These are phyloP conservation scores for Masticophis lateralis DNA, from an alignment of 2,797 vertebrate species.

Conservation along the genomic window DNA sequence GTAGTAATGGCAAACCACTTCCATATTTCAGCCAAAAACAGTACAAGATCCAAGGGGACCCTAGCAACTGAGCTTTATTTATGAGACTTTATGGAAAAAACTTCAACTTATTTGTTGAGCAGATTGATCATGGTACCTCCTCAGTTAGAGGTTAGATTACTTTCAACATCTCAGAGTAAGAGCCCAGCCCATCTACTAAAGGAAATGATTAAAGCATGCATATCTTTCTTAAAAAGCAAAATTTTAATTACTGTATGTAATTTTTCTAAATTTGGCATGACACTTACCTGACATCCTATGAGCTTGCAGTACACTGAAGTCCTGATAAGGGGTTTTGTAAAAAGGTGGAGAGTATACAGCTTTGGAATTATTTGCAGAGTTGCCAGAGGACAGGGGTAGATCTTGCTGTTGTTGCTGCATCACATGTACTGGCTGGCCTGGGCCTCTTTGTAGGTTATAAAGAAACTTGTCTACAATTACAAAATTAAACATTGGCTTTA, in stretches of 20 bases:
- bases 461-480: slow-evolving; percentile 73
- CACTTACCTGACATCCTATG: slow-evolving; percentile 80
- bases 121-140: background rate
- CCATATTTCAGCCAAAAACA: background rate
- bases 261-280: background rate
- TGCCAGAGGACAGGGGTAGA: slow-evolving; percentile 42
- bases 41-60: background rate
- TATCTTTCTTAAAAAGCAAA: background rate
- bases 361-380: slow-evolving; percentile 62
- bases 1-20: background rate
- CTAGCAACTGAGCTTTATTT: background rate
- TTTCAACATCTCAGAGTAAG: background rate
- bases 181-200: background rate
- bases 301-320: slow-evolving; percentile 73
- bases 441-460: slow-evolving; percentile 62
- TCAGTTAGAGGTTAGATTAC: background rate
- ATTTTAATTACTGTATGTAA: background rate
- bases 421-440: slow-evolving; percentile 60
- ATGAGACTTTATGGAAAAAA: background rate
- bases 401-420: slow-evolving; percentile 51
- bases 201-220: background rate
- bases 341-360: slow-evolving; percentile 69
- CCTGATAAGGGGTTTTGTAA: slow-evolving; percentile 73
- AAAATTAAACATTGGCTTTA: background rate
- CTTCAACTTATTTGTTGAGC: background rate